Evolutionary conservation across 2,113 vertebrate species (phyloP), one percentile per base, ranked within the genome.

Genomic region (Dissostichus mawsoni): DNA sequence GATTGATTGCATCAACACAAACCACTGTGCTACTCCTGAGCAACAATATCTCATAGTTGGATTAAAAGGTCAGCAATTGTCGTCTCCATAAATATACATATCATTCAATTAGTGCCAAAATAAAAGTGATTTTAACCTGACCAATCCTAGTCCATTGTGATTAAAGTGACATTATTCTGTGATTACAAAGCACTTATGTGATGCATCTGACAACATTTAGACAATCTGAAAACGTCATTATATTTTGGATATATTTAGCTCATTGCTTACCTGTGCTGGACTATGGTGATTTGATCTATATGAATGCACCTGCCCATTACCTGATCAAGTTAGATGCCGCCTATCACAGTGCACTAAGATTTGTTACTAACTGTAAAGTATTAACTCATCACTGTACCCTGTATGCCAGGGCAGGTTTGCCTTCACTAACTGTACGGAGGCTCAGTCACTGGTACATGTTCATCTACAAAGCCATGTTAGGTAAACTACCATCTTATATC

Each of bases 211-310:
- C 1, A 53, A 77, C 50, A 70, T 62, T 23, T 4, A 53, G 5
- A 63, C 11, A 44, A 23, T 44, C 10, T 48, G 23, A 6, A 25
- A 72, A 69, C 23, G 29, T 8, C 57, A 56, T n/a, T 23, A 11
- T 36, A 58, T 8, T 47, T 25, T 17, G 2, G 12, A 52, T 67
- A 51, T 41, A 76, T 63, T 78, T 65, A 50, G 25, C 23, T 73
- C 16, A 29, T 11, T 4, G 25, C 25, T 29, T 29, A 29, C 25
- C 25, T 29, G 2, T 29, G 25, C 25, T 29, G 25, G 29, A 29
- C 29, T 29, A 29, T 3, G 29, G 29, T 29, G 29, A 29, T 29
- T 3, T 29, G 29, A 3, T 29, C 29, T 29, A 29, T 29, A 29
- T 29, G 29, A 29, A 29, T 20, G 20, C 20, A 20, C 20, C 20